A percentile compares a stretch with the other conserved stretches of the same genome.
phyloP scores from a whole-genome alignment of 2,888 invertebrate genomes.

The Ecdyonurus torrentis region DNA sequence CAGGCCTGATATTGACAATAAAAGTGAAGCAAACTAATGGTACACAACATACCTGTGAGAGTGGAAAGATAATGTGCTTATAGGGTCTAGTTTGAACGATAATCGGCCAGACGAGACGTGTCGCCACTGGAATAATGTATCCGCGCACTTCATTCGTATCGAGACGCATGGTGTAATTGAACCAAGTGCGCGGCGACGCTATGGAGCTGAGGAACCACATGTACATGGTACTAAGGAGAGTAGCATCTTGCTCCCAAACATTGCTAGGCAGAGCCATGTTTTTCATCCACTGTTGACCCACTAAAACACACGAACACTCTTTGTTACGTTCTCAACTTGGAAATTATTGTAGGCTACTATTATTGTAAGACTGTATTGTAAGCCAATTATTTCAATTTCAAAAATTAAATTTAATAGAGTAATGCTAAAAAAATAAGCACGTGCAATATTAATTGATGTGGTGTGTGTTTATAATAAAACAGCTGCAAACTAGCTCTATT shows the following conservation, averaged over 20 bases:
- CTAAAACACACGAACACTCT: no score
- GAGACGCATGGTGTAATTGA: slow-evolving; percentile 54
- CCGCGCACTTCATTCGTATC: slow-evolving; percentile 56
- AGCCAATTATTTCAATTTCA: no score
- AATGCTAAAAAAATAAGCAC: no score
- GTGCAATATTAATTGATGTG: no score
- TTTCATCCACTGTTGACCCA: slow-evolving; percentile 48
- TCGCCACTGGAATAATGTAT: slow-evolving; percentile 32
- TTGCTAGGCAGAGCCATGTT: neutral
- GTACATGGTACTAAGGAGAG: slow-evolving; percentile 42
- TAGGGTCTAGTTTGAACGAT: neutral
- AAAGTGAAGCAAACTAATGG: no score
- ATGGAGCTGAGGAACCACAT: slow-evolving; percentile 34
- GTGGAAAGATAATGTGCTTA: slow-evolving; percentile 40
- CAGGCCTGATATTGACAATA: no score
- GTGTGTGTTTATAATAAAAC: no score
- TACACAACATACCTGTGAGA: slow-evolving; percentile 44
- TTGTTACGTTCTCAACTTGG: neutral
- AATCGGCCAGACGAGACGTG: slow-evolving; percentile 7
- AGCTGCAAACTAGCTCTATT: no score
- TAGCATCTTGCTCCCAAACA: slow-evolving; percentile 32
- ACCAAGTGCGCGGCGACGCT: slow-evolving; percentile 30
- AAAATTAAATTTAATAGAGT: no score
- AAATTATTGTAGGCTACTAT: no score
- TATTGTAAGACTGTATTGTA: no score